These are phyloP conservation scores for Sporophila hypoxantha DNA, from an alignment of 2,113 vertebrate genomes.

Conservation along the genomic window DNA sequence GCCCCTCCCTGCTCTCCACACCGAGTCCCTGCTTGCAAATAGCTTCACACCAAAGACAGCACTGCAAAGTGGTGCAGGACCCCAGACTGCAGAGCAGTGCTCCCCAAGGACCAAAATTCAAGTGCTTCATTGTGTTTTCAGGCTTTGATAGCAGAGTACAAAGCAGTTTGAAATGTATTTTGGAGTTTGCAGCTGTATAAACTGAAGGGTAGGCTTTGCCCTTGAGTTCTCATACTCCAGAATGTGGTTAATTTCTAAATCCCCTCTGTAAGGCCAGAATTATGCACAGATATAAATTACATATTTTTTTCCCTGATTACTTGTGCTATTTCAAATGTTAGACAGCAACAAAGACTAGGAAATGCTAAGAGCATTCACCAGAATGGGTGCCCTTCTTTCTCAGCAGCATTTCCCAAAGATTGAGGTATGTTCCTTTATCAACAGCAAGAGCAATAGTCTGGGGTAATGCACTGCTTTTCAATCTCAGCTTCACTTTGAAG, in stretches of 20 bases:
- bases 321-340: neutral
- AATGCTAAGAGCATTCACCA: neutral
- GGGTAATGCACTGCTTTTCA: neutral
- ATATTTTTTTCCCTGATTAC: neutral
- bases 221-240: neutral
- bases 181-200: neutral
- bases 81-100: neutral
- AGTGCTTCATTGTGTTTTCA: neutral
- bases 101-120: neutral
- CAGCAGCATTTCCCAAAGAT: neutral
- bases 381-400: neutral
- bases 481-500: neutral
- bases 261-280: neutral
- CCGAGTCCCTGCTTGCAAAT: neutral
- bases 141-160: neutral
- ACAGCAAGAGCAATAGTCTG: neutral
- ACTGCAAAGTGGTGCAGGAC: neutral
- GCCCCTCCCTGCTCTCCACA: neutral
- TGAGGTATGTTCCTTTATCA: neutral
- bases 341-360: neutral
- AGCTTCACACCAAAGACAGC: neutral
- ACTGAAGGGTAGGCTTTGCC: neutral
- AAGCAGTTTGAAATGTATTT: neutral
- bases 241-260: neutral
- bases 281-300: neutral